These are phyloP conservation scores for Oncorhynchus mykiss DNA, from an alignment of 2,113 vertebrate species.

Conservation along the genomic window DNA sequence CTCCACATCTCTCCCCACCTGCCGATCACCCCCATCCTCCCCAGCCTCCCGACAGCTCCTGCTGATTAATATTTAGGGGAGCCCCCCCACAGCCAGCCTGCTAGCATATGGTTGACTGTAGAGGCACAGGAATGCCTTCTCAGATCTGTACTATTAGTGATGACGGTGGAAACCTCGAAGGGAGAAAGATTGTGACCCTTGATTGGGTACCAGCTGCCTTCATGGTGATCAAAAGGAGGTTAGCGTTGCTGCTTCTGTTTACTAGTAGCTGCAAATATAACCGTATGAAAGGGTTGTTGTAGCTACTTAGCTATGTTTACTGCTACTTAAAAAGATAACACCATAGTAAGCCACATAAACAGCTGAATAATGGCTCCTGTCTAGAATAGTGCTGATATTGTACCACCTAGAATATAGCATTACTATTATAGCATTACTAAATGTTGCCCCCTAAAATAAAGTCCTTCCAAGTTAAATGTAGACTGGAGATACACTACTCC, in stretches of 20 bases:
- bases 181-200: neutral
- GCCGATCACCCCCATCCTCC: neutral
- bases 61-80: constrained; percentile 10
- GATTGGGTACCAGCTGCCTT: neutral
- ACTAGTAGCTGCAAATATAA: constrained; percentile 25
- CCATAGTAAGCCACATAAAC: no score
- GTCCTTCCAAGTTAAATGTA: no score
- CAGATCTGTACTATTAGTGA: neutral
- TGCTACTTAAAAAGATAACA: no score
- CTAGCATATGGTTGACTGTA: constrained; percentile 44
- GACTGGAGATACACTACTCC: no score
- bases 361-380: no score
- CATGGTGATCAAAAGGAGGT: neutral
- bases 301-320: no score
- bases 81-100: neutral
- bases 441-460: no score
- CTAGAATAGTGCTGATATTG: no score
- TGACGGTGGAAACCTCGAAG: neutral
- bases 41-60: neutral
- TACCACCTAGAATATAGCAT: no score
- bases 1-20: no score
- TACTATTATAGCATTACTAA: no score
- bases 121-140: neutral
- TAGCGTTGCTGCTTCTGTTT: constrained; percentile 47
- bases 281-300: no score